A percentile compares a stretch with the other conserved stretches of the same genome.
Evolutionary conservation across 1,140 invertebrate species (phyloP).

Genomic region (Drosophila ananassae): DNA sequence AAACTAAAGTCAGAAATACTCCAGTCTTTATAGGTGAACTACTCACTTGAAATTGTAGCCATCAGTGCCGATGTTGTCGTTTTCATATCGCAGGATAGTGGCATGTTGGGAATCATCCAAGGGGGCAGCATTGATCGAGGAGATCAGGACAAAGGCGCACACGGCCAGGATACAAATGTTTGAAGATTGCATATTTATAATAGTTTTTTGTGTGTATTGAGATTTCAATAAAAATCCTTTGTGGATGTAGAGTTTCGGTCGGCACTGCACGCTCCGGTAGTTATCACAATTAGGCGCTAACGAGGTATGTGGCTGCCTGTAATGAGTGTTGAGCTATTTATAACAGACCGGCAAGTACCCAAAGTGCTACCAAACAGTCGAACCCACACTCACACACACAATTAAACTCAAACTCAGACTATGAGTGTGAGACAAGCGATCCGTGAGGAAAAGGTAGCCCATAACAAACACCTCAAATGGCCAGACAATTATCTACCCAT

Average conservation of each 20-base stretch:
- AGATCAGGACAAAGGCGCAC: conserved; percentile 44
- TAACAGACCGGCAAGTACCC: conserved; percentile 32
- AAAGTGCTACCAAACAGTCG: conserved; percentile 8
- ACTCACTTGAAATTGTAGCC: conserved; percentile 85
- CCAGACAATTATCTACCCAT: conserved; percentile 58
- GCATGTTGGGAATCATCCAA: conserved; percentile 79
- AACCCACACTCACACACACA: conserved; percentile 10
- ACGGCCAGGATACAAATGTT: conserved; percentile 56
- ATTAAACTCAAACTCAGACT: background rate
- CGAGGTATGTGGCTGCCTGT: conserved; percentile 52
- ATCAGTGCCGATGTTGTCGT: conserved; percentile 84
- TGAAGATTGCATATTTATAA: conserved; percentile 57
- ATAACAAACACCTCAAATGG: conserved; percentile 60
- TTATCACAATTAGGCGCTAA: conserved; percentile 70
- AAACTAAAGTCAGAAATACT: no score
- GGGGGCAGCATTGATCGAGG: conserved; percentile 56
- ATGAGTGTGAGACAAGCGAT: background rate
- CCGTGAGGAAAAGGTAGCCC: conserved; percentile 26
- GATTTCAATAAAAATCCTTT: conserved; percentile 4
- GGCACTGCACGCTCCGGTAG: conserved; percentile 45
- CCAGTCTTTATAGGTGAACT: background rate
- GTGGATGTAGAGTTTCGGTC: conserved; percentile 7
- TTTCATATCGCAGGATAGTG: conserved; percentile 82
- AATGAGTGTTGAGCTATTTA: conserved; percentile 66
- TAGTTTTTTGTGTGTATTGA: background rate